Evolutionary conservation across 2,113 vertebrate species (phyloP), one percentile per base, ranked within the genome.

Genomic region (Microtus richardsoni): DNA sequence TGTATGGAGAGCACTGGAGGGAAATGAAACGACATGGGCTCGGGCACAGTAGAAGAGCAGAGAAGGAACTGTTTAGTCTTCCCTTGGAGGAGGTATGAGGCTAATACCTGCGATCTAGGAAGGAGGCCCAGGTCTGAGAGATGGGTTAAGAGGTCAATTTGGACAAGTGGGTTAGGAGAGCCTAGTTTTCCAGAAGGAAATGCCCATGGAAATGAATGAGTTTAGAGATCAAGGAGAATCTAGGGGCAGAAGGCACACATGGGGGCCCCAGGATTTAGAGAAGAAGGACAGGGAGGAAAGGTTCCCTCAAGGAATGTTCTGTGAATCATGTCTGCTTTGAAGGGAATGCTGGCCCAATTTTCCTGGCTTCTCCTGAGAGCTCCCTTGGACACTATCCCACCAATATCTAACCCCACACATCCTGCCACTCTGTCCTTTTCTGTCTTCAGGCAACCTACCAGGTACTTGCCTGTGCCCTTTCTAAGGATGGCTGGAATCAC

Each of bases 11-110:
- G 14, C 6, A 71, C 7, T 39, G 28, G 17, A 21, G 39, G 28
- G 1, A 4, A 93, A 11, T 3, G 17, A 78, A 86, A 54, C 3
- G 5, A 39, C 0, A 0, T 4, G 5, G 52, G 9, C 26, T 30
- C 24, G 6, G 19, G 24, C 0, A 1, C 47, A 30, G 16, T 39
- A 10, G 12, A 21, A 30, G 58, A 36, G n/a, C 54, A 91, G 47
- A 93, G 17, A 36, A 91, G 13, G n/a, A 75, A 54, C 22, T 9
- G 16, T 7, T 47, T 28, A 47, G 24, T 14, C 14, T 2, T 47
- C 21, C 41, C 26, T 83, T 33, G 36, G 17, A 71, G 60, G 4
- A 52, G 14, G 0, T 5, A 11, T 30, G 28, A 26, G 12, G 7
- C 33, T 4, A 47, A 49, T 39, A 12, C 60, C 19, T 0, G 2